Base-by-base conservation (phyloP, 2,888 invertebrate species). In the Caenorhabditis wallacei region DNA sequence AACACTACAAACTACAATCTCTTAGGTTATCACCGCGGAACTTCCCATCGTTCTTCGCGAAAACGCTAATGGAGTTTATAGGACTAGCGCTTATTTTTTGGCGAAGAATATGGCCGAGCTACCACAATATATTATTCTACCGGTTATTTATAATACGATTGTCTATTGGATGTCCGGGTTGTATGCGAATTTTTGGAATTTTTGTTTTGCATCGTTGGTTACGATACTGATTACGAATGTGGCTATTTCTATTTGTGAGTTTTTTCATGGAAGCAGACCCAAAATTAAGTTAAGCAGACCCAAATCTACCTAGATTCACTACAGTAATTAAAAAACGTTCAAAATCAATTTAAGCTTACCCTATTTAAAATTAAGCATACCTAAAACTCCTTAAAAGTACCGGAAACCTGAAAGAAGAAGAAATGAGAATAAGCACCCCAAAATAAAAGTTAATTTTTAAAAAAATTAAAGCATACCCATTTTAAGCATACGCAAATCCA, bases 81-180 rank as follows among this genome's bases (percentile, higher is more conserved):
- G 96, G 56, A 95, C 96, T 0, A 96, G 96, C 89, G 95, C 96
- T 0, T 97, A 97, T 92, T 97, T 96, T 53, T 95, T 96, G 89
- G 93, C 95, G 43, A 93, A 96, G 76, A 96, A 96, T 92, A 94
- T 95, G 84, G 94, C 95, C 79, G 95, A 96, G 92, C 93, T 95
- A 0, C 97, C 97, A 0, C 94, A 96, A 54, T 96, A 96, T 91
- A 94, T 96, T 0, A 94, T 95, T 7, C 95, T 97, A 43, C 97
- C 97, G 0, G 92, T 96, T 11, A 93, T 97, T 2, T 97, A 96
- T 92, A 95, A 95, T 0, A 93, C 95, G 2, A 95, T 97, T 70
- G 94, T 95, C 1, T 98, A 97, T 93, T 97, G 95, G 92, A 95
- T 97, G 95, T 95, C 97, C 57, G 92, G 90, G 13, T 82, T 89